Conservation (phyloP, 2,113 vertebrate genomes). For the Turdus rufiventris region DNA sequence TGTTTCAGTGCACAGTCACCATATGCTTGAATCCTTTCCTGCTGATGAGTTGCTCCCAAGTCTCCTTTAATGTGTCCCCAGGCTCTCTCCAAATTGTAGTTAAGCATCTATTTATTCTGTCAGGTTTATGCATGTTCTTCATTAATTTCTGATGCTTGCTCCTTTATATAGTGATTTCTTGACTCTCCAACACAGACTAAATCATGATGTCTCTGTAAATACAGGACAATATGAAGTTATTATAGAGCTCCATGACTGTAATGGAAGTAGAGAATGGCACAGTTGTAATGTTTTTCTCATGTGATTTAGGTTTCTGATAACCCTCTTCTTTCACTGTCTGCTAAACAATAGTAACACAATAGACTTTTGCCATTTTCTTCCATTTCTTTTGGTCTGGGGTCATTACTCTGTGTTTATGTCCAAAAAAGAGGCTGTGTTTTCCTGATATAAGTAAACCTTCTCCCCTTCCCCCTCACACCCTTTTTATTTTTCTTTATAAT, state of each 20-base stretch:
- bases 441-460: neutral
- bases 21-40: neutral
- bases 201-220: neutral
- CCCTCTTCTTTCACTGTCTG: neutral
- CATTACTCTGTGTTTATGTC: neutral
- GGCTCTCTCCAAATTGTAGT: neutral
- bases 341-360: neutral
- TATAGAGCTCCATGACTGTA: neutral
- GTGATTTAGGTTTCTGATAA: neutral
- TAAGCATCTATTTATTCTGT: slow-evolving; percentile 27
- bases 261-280: neutral
- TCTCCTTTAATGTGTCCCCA: neutral
- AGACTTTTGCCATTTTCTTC: neutral
- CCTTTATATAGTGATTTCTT: slow-evolving; percentile 13
- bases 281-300: neutral
- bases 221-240: neutral
- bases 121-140: neutral
- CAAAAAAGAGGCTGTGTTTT: neutral
- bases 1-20: neutral
- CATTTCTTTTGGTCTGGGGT: neutral
- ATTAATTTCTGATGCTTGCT: slow-evolving; percentile 9
- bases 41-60: neutral
- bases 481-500: neutral
- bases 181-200: neutral
- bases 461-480: fast-evolving